These are phyloP conservation scores for Lutjanus erythropterus DNA, from an alignment of 2,113 vertebrate species.

Conservation along the genomic window DNA sequence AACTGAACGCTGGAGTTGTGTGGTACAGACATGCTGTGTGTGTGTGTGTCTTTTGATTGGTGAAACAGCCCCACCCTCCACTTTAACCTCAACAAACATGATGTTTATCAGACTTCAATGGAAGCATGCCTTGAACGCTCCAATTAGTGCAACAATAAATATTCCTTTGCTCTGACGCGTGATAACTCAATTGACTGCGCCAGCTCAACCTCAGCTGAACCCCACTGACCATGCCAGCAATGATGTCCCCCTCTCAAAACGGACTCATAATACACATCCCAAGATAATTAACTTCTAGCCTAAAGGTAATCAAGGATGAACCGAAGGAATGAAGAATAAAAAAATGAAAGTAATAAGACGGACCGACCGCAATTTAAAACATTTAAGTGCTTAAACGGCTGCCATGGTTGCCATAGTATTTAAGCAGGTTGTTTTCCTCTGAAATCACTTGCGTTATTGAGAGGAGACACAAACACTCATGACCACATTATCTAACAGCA, in stretches of 20 bases:
- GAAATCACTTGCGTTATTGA: constrained; percentile 24
- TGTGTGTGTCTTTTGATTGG: background rate
- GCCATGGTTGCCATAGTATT: constrained; percentile 36
- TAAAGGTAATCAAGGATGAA: too few species aligned
- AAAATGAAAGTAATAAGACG: constrained; percentile 4
- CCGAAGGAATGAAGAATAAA: background rate
- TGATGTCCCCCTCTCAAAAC: background rate
- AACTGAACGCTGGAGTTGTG: background rate
- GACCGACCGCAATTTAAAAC: background rate
- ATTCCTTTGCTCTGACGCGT: background rate
- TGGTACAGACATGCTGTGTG: background rate
- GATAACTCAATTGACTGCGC: background rate
- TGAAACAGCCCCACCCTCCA: constrained; percentile 1
- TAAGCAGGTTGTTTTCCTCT: constrained; percentile 27
- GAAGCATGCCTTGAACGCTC: background rate
- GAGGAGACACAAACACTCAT: constrained; percentile 20
- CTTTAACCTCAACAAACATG: background rate
- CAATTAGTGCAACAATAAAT: background rate
- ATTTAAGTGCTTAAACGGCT: constrained; percentile 18
- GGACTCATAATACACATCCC: background rate
- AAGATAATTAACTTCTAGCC: too few species aligned
- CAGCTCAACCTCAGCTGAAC: background rate
- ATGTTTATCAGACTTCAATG: constrained; percentile 9
- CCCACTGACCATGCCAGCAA: background rate
- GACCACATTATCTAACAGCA: constrained; percentile 63